A percentile compares a stretch with the other conserved stretches of the same genome.
Evolutionary conservation across 2,113 vertebrate genomes (phyloP).

Genomic region (Hippocampus abdominalis): DNA sequence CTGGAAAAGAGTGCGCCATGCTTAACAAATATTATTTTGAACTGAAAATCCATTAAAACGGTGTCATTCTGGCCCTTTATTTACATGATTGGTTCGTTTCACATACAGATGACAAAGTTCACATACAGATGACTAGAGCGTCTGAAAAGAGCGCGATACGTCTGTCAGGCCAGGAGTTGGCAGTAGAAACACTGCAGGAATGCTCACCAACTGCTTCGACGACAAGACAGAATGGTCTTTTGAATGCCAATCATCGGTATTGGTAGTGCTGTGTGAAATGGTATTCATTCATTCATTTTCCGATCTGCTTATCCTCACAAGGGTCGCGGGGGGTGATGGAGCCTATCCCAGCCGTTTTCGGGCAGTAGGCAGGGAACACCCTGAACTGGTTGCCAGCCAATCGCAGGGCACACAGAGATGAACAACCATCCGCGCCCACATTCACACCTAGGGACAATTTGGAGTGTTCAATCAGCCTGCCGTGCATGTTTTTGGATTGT

Average conservation of each 20-base stretch:
- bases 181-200: background rate
- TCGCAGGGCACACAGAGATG: too few species aligned
- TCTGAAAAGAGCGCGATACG: background rate
- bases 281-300: too few species aligned
- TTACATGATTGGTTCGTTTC: background rate
- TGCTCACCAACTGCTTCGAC: background rate
- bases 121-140: background rate
- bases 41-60: background rate
- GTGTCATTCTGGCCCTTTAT: background rate
- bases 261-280: too few species aligned
- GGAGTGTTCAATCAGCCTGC: too few species aligned
- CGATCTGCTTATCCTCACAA: too few species aligned
- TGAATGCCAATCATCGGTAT: background rate
- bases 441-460: too few species aligned
- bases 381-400: too few species aligned
- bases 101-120: background rate
- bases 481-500: too few species aligned
- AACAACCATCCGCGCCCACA: too few species aligned
- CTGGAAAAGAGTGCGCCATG: background rate
- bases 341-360: too few species aligned
- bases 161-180: background rate
- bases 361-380: too few species aligned
- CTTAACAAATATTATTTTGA: background rate
- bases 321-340: too few species aligned
- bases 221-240: background rate